phyloP scores from a whole-genome alignment of 2,113 vertebrate genomes.

The Aix galericulata region DNA sequence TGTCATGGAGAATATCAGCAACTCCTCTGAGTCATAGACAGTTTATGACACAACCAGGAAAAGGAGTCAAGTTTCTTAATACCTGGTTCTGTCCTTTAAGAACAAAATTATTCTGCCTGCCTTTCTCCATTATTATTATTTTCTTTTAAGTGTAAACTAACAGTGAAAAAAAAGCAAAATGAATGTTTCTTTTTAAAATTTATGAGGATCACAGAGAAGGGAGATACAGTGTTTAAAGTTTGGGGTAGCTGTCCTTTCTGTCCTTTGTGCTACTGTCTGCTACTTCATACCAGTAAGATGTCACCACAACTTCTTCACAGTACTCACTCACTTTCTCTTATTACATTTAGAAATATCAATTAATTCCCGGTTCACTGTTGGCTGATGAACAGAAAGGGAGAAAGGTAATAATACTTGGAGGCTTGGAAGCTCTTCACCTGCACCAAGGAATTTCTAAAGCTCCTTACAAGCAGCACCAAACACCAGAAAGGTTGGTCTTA shows the following conservation, averaged over 20 bases:
- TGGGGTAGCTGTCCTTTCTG: neutral
- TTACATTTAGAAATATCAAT: neutral
- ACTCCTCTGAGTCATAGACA: neutral
- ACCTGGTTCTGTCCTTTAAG: neutral
- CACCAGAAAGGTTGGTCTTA: neutral
- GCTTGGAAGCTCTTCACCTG: neutral
- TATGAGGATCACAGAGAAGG: neutral
- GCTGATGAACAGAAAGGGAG: neutral
- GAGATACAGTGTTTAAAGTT: neutral
- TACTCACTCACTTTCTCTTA: neutral
- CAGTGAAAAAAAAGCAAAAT: neutral
- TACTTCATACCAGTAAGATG: neutral
- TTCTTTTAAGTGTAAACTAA: neutral
- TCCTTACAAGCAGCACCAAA: neutral
- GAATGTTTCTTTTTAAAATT: neutral
- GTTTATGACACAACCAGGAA: neutral
- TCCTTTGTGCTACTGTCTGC: neutral
- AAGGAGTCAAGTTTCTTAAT: neutral
- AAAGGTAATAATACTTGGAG: neutral
- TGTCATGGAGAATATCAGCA: slow-evolving; percentile 17
- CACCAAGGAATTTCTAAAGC: neutral
- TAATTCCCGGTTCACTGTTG: neutral
- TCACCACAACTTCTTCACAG: neutral
- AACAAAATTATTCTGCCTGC: neutral
- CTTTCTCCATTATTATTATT: neutral